Conservation (phyloP, 2,113 vertebrate genomes). For the Varanus komodoensis region DNA sequence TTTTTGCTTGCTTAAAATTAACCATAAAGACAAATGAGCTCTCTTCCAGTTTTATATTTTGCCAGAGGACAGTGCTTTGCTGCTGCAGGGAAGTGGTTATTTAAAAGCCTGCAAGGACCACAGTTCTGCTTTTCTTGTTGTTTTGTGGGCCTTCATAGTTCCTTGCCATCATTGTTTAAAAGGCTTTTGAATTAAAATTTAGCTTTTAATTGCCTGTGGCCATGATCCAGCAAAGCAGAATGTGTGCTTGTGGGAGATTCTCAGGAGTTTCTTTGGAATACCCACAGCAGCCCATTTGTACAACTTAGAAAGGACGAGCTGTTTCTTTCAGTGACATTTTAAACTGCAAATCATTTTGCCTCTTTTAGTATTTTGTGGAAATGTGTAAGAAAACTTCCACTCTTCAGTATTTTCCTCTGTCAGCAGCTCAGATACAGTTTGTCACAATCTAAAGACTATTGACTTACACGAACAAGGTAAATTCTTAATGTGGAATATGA, state of each 20-base stretch:
- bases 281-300: too few species aligned
- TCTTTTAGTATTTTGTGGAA: not conserved
- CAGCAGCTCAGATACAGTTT: not conserved
- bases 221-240: too few species aligned
- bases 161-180: not conserved
- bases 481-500: too few species aligned
- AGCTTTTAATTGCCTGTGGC: not conserved
- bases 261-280: not conserved
- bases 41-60: not conserved
- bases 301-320: not conserved
- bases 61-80: not conserved
- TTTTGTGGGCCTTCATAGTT: not conserved
- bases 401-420: not conserved
- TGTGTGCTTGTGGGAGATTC: not conserved
- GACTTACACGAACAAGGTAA: too few species aligned
- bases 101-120: not conserved
- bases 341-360: not conserved
- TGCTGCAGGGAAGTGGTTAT: not conserved
- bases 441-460: not conserved
- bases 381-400: not conserved
- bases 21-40: not conserved
- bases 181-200: not conserved
- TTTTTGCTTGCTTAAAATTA: too few species aligned
- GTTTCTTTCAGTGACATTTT: not conserved
- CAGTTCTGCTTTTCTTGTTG: not conserved